Evolutionary conservation across 2,888 invertebrate species (phyloP).

Genomic region (Caenorhabditis becei): DNA sequence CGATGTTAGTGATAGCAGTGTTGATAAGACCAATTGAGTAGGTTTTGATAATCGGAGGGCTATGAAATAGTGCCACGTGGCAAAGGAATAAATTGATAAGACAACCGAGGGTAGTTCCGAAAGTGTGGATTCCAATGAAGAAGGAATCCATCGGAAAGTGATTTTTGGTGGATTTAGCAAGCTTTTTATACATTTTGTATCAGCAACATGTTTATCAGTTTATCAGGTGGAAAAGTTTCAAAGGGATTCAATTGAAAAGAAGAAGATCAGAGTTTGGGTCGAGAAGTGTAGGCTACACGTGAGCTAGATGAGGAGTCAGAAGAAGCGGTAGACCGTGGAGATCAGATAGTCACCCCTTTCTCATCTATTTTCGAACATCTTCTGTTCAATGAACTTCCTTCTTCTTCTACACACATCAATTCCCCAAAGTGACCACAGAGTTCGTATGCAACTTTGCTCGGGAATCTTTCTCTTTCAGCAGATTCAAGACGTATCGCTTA

Average conservation of each 20-base stretch:
- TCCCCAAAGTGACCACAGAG: slow-evolving; percentile 18
- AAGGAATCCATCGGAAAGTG: neutral
- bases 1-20: slow-evolving; percentile 5
- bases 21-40: slow-evolving; percentile 26
- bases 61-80: slow-evolving; percentile 31
- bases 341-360: no score
- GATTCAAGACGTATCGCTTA: slow-evolving; percentile 3
- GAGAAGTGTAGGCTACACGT: neutral
- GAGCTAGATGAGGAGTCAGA: neutral
- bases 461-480: neutral
- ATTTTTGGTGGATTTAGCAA: neutral
- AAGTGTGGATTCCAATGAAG: slow-evolving; percentile 13
- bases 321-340: no score
- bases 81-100: slow-evolving; percentile 25
- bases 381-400: no score
- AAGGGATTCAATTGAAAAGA: neutral
- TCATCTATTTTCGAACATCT: no score
- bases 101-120: neutral
- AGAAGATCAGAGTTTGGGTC: neutral
- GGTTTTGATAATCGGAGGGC: slow-evolving; percentile 31
- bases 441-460: slow-evolving; percentile 1
- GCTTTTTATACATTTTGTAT: no score
- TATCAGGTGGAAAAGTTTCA: neutral
- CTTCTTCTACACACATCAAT: neutral
- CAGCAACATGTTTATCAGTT: neutral